These are phyloP conservation scores for Crocodylus rhombifer DNA, from an alignment of 2,797 vertebrate genomes.

Conservation along the genomic window DNA sequence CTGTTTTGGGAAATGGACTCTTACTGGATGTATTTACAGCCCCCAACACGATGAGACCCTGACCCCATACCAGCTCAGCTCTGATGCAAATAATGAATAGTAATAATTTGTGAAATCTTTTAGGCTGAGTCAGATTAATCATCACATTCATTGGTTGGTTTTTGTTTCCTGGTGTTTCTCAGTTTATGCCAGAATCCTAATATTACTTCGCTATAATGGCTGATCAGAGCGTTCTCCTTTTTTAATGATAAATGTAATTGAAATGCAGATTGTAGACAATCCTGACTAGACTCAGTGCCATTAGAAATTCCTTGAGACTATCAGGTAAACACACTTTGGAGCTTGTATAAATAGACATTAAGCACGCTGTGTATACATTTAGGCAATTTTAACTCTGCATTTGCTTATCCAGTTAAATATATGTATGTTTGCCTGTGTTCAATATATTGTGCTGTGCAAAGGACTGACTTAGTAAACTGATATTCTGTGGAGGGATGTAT, in stretches of 20 bases:
- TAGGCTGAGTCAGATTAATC: neutral
- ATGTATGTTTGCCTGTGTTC: neutral
- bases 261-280: neutral
- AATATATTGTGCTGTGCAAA: neutral
- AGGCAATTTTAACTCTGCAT: neutral
- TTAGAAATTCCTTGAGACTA: neutral
- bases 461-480: neutral
- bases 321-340: neutral
- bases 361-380: neutral
- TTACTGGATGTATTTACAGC: accelerated
- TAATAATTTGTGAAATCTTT: neutral
- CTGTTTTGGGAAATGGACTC: neutral
- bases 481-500: neutral
- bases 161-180: neutral
- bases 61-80: neutral
- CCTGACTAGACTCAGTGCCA: neutral
- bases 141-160: neutral
- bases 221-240: neutral
- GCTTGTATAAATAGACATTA: neutral
- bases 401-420: neutral
- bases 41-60: neutral
- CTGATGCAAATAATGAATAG: neutral
- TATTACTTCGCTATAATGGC: neutral
- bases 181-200: neutral
- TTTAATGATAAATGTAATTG: neutral